These are phyloP conservation scores for Daktulosphaira vitifoliae DNA, from an alignment of 1,140 invertebrate species.

Conservation along the genomic window DNA sequence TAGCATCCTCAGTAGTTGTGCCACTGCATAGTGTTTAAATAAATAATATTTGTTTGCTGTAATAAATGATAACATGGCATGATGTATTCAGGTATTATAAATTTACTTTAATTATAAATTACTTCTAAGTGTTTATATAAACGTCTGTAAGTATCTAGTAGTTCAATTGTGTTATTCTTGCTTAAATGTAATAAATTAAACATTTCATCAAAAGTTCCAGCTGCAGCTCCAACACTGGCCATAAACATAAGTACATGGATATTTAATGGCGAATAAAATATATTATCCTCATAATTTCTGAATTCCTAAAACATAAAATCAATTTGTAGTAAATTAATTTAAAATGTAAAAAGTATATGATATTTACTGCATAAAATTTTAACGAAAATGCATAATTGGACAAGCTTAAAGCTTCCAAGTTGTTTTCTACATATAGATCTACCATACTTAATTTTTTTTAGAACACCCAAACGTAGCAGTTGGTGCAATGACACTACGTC, in stretches of 20 bases:
- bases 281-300: slow-evolving; percentile 35
- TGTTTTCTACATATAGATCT: too few relatives aligned
- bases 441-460: too few relatives aligned
- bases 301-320: not conserved
- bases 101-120: not conserved
- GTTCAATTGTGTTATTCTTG: slow-evolving; percentile 13
- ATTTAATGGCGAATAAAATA: slow-evolving; percentile 41
- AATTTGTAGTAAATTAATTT: not conserved
- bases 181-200: slow-evolving; percentile 37
- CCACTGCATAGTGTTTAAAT: too few relatives aligned
- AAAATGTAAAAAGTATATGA: not conserved
- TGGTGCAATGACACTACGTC: too few relatives aligned
- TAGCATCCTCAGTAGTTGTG: too few relatives aligned
- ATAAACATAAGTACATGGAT: slow-evolving; percentile 46
- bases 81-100: too few relatives aligned
- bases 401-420: not conserved
- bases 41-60: too few relatives aligned
- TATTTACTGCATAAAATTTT: slow-evolving; percentile 7
- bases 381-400: slow-evolving; percentile 23
- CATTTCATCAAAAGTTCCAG: slow-evolving; percentile 50
- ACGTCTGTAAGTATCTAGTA: not conserved
- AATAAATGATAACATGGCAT: too few relatives aligned
- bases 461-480: too few relatives aligned
- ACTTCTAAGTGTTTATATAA: slow-evolving; percentile 7
- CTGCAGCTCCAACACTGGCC: slow-evolving; percentile 49